Evolutionary conservation across 2,113 vertebrate species (phyloP).

Genomic region (Cyanistes caeruleus): DNA sequence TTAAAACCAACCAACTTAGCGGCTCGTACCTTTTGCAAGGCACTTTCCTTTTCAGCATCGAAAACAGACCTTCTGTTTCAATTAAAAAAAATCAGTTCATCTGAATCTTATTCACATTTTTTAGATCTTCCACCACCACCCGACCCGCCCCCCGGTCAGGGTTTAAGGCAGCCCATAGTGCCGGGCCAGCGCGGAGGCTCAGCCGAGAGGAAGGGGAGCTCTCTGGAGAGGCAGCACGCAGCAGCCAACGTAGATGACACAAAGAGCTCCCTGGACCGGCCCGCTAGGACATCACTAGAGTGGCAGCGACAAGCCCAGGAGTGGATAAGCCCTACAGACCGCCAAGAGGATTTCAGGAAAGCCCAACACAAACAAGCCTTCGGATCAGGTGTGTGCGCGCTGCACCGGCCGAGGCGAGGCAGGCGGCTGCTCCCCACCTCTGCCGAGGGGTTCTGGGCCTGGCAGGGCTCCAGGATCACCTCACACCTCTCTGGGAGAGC

Average conservation of each 20-base stretch:
- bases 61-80: constrained; percentile 62
- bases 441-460: neutral
- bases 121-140: constrained; percentile 98
- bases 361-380: constrained; percentile 88
- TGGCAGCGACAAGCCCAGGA: constrained; percentile 92
- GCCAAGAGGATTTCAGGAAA: constrained; percentile 86
- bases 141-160: constrained; percentile 95
- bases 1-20: neutral
- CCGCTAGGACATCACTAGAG: constrained; percentile 88
- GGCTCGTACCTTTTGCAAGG: neutral
- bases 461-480: neutral
- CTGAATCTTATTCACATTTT: constrained; percentile 79
- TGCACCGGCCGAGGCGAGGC: constrained; percentile 54
- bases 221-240: constrained; percentile 91
- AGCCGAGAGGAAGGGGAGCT: constrained; percentile 89
- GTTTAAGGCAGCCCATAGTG: constrained; percentile 85
- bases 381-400: constrained; percentile 80
- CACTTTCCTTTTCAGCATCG: constrained; percentile 10
- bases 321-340: constrained; percentile 88
- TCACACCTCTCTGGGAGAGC: neutral
- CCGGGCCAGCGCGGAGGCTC: constrained; percentile 78
- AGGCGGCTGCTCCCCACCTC: constrained; percentile 8
- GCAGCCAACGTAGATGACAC: constrained; percentile 84
- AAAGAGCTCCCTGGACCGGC: constrained; percentile 88
- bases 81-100: constrained; percentile 64